Base-by-base conservation (phyloP, 1,140 invertebrate genomes). In the Grapholita molesta region DNA sequence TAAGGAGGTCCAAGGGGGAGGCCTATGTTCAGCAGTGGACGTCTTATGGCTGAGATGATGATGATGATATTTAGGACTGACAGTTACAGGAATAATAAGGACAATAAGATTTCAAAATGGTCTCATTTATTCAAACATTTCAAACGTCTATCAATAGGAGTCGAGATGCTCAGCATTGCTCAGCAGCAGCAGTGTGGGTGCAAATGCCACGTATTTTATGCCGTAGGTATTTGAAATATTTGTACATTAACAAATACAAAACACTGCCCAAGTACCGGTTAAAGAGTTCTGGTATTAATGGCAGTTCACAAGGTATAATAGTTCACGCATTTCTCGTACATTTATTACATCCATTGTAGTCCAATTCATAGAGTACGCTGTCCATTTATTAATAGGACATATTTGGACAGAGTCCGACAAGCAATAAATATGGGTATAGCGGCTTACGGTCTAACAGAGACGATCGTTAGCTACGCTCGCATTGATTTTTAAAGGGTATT, bases 331-430 rank as follows among this genome's bases (percentile, higher is more conserved):
- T 75, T 76, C 73, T 70, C 72, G 74, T 75, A 53, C 83, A 83
- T 85, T 85, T 85, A 77, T 86, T 76, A 70, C 52, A 73, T 24
- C 75, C 61, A 84, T 88, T 86, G 81, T 86, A 71, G 67, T 67
- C 70, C 53, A 70, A 70, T 67, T 55, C 74, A 76, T 18, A 28
- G 55, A 61, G 55, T 61, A 8, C 71, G 70, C 75, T 71, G 74
- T 68, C 84, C 80, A 87, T 89, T 84, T 89, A 85, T 84, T 86
- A 83, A 82, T 86, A 79, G 74, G 80, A 82, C 85, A 80, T 89
- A 88, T 89, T 88, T 89, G 87, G 87, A 80, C 78, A 84, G 75
- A 70, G 73, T 42, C 66, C 69, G 82, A 82, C 82, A 76, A 78
- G 74, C 76, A 75, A 85, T 87, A 85, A 85, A 88, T 88, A 82